Base-by-base conservation (phyloP, 2,797 vertebrate species). In the Eulemur mongoz region DNA sequence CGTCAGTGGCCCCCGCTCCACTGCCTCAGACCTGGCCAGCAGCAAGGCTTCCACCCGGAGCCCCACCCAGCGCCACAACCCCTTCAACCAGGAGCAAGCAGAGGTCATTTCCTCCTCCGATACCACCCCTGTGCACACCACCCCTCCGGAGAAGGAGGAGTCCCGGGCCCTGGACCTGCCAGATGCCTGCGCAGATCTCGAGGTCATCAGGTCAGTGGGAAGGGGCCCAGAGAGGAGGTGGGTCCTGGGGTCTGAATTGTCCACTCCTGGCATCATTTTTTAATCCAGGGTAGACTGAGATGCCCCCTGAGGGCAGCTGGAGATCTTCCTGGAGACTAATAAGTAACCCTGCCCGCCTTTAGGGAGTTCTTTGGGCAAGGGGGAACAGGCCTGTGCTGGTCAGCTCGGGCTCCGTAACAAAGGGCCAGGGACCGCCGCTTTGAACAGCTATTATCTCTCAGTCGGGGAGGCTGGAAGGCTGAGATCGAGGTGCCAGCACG, bases 151-250 rank as follows among this genome's bases (percentile, higher is more conserved):
- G 79, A 98, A 75, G 93, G 97, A 95, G 0, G 95, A 96, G 27
- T 79, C 96, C 65, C 87, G 96, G 1, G 99, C 99, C 32, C 98
- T 89, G 0, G 99, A 99, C 87, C 98, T 97, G 72, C 98, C 98
- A 0, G 98, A 99, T 27, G 80, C 97, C 96, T 98, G 98, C 98
- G 97, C 98, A 0, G 99, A 99, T 96, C 99, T 99, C 59, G 99
- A 99, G 96, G 99, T 99, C 97, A 99, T 99, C 98, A 99, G 99
- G 99, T 99, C 54, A 92, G 98, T 72, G 0, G 43, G 5, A 54
- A 35, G 45, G 72, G 89, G 27, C 43, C 48, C 20, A 54, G 14
- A 15, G 18, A 82, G 59, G 7, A 48, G 30, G 0, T 15, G 32
- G 61, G 1, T 25, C 32, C 79, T 6, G 18, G 65, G 2, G 17